A percentile compares a stretch with the other conserved stretches of the same genome.
phyloP scores from a whole-genome alignment of 1,140 invertebrate genomes.

The Bathynomus jamesi region DNA sequence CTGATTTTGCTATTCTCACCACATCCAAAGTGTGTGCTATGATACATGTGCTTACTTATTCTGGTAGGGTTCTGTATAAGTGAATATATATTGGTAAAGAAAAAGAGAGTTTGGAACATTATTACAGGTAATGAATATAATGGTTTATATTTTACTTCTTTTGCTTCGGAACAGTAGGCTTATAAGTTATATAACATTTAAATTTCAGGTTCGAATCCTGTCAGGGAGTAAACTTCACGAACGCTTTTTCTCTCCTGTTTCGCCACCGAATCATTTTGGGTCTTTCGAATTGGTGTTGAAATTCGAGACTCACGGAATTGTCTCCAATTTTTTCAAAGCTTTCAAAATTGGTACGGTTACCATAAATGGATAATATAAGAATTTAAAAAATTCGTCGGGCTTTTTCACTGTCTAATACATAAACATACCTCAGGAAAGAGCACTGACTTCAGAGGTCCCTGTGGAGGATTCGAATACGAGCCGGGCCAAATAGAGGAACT shows the following conservation, averaged over 20 bases:
- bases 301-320: slow-evolving; percentile 15
- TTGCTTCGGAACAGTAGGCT: no score
- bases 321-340: slow-evolving; percentile 10
- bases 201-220: background rate
- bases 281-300: slow-evolving; percentile 6
- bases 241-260: slow-evolving; percentile 15
- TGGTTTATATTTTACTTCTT: no score
- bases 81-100: no score
- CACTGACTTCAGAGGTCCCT: slow-evolving; percentile 18
- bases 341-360: slow-evolving; percentile 10
- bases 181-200: background rate
- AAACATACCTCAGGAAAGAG: slow-evolving; percentile 15
- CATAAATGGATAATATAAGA: no score
- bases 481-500: slow-evolving; percentile 8
- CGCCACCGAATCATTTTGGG: slow-evolving; percentile 7
- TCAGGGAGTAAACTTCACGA: slow-evolving; percentile 3
- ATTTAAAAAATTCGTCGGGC: no score
- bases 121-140: no score
- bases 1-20: no score
- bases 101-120: no score
- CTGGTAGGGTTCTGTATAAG: no score
- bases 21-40: no score
- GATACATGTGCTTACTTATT: no score
- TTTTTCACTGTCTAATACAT: no score
- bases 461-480: slow-evolving; percentile 23